Evolutionary conservation across 2,113 vertebrate species (phyloP), one percentile per base, ranked within the genome.

Genomic region (Heterotilapia buettikoferi): DNA sequence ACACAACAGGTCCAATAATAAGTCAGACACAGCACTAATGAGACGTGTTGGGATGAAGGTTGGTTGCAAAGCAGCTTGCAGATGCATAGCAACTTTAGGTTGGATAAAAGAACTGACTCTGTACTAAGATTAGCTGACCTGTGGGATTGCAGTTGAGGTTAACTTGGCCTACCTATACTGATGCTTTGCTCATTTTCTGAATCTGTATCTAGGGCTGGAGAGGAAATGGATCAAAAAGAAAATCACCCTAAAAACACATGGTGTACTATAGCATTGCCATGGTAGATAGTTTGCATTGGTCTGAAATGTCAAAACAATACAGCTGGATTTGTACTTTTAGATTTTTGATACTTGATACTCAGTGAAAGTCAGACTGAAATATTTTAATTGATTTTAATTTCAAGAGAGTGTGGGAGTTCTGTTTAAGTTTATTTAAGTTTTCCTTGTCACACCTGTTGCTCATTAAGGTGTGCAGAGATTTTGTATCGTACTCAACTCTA

Each of bases 311-410:
- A 33, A 54, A 80, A 54, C 1, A 54, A 54, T 24, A 40, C 36
- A 68, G 0, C n/a, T 40, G 63, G 11, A 21, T 38, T 71, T 43
- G 12, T 45, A 73, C 21, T 26, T 73, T 26, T 11, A 43, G 2
- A 45, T 45, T 26, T 47, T 29, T 73, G 68, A 73, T 45, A 73
- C 21, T 47, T 73, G n/a, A n/a, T n/a, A n/a, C n/a, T n/a, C n/a
- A n/a, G n/a, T n/a, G n/a, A n/a, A n/a, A n/a, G n/a, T n/a, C n/a
- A n/a, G n/a, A n/a, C n/a, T 45, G 3, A 71, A 71, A 43, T 24
- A 43, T 43, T 45, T 0, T 71, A 24, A 24, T 1, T 43, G 0
- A 40, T 14, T 71, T 21, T 43, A 16, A 71, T 43, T 71, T 71
- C 3, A 38, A 40, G 7, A 21, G 6, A 5, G 63, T 68, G 63